Evolutionary conservation across 2,888 invertebrate species (phyloP).

Genomic region (Dryocosmus kuriphilus): DNA sequence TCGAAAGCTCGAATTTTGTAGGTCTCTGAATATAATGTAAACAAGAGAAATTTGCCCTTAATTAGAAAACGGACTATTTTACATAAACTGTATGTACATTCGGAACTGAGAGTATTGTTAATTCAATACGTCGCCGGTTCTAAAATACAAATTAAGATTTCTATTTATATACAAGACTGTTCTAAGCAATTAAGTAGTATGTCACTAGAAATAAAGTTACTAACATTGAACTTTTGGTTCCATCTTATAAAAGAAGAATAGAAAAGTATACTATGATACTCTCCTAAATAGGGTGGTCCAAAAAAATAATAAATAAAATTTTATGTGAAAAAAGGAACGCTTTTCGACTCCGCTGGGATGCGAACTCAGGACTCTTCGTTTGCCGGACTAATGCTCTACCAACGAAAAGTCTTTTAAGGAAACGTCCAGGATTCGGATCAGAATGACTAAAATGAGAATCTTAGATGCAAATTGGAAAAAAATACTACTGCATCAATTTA

Average conservation of each 20-base stretch:
- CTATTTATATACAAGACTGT: slow-evolving; percentile 46
- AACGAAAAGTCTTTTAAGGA: too few relatives aligned
- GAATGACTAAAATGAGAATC: too few relatives aligned
- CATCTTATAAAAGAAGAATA: neutral
- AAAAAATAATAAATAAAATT: too few relatives aligned
- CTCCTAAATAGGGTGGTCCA: neutral
- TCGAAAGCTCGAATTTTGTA: neutral
- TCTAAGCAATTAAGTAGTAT: slow-evolving; percentile 40
- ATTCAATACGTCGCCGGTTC: slow-evolving; percentile 63
- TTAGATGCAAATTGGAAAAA: too few relatives aligned
- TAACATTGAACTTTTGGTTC: slow-evolving; percentile 47
- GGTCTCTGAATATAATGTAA: neutral
- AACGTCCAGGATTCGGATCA: too few relatives aligned
- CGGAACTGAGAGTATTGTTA: slow-evolving; percentile 58
- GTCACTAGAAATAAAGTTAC: slow-evolving; percentile 51
- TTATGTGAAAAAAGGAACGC: too few relatives aligned
- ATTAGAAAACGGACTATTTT: neutral
- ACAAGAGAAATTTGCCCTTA: neutral
- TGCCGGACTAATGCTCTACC: too few relatives aligned
- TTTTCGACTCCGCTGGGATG: too few relatives aligned
- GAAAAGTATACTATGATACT: neutral
- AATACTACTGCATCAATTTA: too few relatives aligned
- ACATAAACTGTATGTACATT: slow-evolving; percentile 46
- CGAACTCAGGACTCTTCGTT: too few relatives aligned
- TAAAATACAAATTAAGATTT: slow-evolving; percentile 57